These are phyloP conservation scores for Agapostemon virescens DNA, from an alignment of 2,888 invertebrate genomes.

Conservation along the genomic window DNA sequence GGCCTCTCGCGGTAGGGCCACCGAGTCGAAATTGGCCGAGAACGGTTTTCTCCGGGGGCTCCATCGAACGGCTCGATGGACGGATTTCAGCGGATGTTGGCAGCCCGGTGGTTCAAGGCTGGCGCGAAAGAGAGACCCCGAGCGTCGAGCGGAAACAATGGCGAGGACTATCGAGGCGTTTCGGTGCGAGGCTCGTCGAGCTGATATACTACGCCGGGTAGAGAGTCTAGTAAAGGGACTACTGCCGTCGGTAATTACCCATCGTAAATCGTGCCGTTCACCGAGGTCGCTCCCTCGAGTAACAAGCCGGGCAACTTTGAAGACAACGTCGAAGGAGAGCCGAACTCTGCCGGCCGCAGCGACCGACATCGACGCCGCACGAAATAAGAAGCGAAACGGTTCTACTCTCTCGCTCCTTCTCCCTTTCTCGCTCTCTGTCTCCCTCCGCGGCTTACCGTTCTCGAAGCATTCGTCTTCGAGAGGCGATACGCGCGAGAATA, in stretches of 20 bases:
- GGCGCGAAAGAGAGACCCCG: slow-evolving; percentile 1
- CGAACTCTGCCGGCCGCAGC: slow-evolving; percentile 38
- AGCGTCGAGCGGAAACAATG: slow-evolving; percentile 48
- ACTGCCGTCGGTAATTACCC: slow-evolving; percentile 67
- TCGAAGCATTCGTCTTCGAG: not conserved
- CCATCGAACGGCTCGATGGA: not conserved
- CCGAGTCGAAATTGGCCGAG: too few relatives aligned
- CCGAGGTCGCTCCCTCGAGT: slow-evolving; percentile 63
- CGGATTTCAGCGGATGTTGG: not conserved
- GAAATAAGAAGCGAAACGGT: slow-evolving; percentile 46
- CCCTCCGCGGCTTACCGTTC: too few relatives aligned
- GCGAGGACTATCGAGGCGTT: slow-evolving; percentile 50
- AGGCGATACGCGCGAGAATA: slow-evolving; percentile 5
- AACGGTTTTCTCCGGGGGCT: too few relatives aligned
- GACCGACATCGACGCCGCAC: not conserved
- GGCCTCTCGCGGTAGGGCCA: too few relatives aligned
- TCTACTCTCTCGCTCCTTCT: not conserved
- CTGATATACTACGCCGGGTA: slow-evolving; percentile 57
- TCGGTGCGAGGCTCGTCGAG: slow-evolving; percentile 29
- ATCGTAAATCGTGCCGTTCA: slow-evolving; percentile 68
- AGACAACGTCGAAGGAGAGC: slow-evolving; percentile 59
- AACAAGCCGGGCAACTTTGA: slow-evolving; percentile 72
- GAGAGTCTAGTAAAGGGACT: slow-evolving; percentile 49
- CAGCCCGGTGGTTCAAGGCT: slow-evolving; percentile 27
- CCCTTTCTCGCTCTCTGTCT: too few relatives aligned